phyloP scores from a whole-genome alignment of 2,888 invertebrate genomes.

The Anoncus sp. region DNA sequence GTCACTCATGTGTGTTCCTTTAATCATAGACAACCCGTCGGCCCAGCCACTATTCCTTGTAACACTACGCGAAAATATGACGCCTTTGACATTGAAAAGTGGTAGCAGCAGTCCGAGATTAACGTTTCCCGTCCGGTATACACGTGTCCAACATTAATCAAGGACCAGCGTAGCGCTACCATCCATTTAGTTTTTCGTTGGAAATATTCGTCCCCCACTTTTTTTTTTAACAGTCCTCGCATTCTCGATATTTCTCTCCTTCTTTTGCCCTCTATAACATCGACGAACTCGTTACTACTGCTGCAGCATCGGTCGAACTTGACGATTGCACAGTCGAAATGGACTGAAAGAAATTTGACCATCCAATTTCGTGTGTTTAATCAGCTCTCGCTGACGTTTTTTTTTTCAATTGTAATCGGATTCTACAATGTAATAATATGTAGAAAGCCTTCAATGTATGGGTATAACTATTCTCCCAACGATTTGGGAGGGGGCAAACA shows the following conservation, averaged over 20 bases:
- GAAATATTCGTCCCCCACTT: conserved; percentile 38
- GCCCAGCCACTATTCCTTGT: conserved; percentile 5
- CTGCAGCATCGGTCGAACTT: conserved; percentile 6
- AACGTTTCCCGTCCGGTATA: conserved; percentile 37
- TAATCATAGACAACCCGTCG: neutral
- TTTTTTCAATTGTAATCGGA: conserved; percentile 16
- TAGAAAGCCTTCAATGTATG: conserved; percentile 3
- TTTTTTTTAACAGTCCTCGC: conserved; percentile 7
- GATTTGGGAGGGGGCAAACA: conserved; percentile 26
- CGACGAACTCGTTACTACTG: conserved; percentile 1
- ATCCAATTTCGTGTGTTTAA: conserved; percentile 17
- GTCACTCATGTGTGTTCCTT: neutral
- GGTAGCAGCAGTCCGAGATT: conserved; percentile 39
- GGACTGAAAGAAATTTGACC: conserved; percentile 12
- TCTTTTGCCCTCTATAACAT: conserved; percentile 21
- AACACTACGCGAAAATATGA: conserved; percentile 21
- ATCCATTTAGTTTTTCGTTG: conserved; percentile 1
- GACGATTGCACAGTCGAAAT: conserved; percentile 14
- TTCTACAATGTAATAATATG: neutral
- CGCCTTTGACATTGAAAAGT: conserved; percentile 8
- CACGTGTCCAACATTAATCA: conserved; percentile 47
- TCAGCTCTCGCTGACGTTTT: conserved; percentile 10
- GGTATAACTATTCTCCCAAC: conserved; percentile 6
- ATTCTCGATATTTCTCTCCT: conserved; percentile 13
- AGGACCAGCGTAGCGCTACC: conserved; percentile 24